Percentiles rank a stretch among this genome's conserved stretches.
Evolutionary conservation across 1,140 invertebrate genomes (phyloP).

Genomic region (Drosophila littoralis): DNA sequence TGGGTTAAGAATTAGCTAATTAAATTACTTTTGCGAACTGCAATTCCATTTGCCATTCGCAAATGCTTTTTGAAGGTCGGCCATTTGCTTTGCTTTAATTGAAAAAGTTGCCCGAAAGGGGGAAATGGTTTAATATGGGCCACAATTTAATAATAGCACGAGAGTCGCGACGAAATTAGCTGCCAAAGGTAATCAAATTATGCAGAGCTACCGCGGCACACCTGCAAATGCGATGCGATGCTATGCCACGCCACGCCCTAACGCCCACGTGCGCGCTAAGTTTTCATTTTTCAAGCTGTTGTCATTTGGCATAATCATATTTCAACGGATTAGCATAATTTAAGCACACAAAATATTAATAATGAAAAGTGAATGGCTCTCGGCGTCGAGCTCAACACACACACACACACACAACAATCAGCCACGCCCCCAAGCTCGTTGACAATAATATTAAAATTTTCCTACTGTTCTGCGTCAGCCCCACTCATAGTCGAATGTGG

Average conservation of each 20-base stretch:
- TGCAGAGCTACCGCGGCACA: conserved; percentile 60
- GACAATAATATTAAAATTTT: conserved; percentile 73
- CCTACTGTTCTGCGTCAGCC: conserved; percentile 67
- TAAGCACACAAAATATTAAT: conserved; percentile 76
- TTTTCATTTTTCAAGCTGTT: conserved; percentile 69
- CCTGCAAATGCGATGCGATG: conserved; percentile 42
- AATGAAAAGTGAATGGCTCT: conserved; percentile 80
- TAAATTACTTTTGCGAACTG: conserved; percentile 77
- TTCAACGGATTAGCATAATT: conserved; percentile 83
- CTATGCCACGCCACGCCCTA: conserved; percentile 23
- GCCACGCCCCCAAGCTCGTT: conserved; percentile 27
- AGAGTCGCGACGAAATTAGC: conserved; percentile 60
- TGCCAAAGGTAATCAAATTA: conserved; percentile 79
- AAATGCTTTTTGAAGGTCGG: conserved; percentile 73
- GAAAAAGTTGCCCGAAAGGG: conserved; percentile 62
- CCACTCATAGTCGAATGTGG: not conserved
- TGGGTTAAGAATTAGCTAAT: conserved; percentile 67
- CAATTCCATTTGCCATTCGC: conserved; percentile 67
- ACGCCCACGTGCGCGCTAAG: conserved; percentile 15
- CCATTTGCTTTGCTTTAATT: conserved; percentile 64
- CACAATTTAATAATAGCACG: conserved; percentile 67
- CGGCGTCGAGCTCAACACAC: conserved; percentile 53
- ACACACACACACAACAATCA: conserved; percentile 10
- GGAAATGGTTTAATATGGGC: conserved; percentile 63
- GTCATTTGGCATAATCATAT: conserved; percentile 83